Evolutionary conservation across 2,113 vertebrate species (phyloP).

Genomic region (Diglossa brunneiventris): DNA sequence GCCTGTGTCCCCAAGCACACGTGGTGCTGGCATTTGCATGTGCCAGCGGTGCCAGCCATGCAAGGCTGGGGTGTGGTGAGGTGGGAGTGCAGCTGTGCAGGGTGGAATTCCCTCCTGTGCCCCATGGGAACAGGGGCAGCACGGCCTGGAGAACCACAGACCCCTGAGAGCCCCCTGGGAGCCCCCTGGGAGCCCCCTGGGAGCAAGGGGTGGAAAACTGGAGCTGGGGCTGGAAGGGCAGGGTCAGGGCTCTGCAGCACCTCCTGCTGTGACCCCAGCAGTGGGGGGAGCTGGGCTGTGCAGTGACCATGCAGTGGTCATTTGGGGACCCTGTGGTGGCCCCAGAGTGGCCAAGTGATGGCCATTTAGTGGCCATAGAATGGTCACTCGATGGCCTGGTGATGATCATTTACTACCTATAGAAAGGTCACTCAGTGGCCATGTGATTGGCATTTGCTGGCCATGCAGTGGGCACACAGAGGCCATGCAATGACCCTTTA

Average conservation of each 20-base stretch:
- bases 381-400: neutral
- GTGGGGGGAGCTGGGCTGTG: neutral
- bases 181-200: neutral
- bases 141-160: neutral
- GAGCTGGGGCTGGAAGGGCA: neutral
- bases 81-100: accelerated
- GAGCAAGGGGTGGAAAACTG: accelerated
- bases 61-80: neutral
- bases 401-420: neutral
- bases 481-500: neutral
- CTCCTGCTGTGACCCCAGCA: accelerated
- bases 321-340: neutral
- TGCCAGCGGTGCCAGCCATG: neutral
- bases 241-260: neutral
- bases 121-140: neutral
- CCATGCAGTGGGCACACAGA: accelerated
- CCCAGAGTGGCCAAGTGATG: accelerated
- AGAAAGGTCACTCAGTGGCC: neutral
- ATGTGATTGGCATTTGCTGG: neutral
- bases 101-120: neutral
- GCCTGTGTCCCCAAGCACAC: neutral
- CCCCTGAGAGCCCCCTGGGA: neutral
- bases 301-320: neutral
- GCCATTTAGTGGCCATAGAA: neutral
- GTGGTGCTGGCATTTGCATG: neutral